These are phyloP conservation scores for Zapornia atra DNA, from an alignment of 2,113 vertebrate genomes.

Conservation along the genomic window DNA sequence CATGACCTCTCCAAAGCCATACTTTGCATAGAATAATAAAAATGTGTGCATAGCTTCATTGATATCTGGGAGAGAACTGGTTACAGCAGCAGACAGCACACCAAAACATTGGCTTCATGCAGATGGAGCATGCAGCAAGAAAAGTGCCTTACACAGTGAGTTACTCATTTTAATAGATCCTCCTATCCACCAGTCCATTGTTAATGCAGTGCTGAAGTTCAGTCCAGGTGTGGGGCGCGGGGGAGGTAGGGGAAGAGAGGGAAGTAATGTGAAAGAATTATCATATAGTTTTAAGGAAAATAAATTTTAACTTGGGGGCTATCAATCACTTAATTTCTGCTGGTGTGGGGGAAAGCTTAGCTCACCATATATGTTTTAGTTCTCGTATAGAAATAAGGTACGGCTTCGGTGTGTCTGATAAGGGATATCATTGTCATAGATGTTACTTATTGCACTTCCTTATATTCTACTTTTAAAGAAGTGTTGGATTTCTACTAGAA, in stretches of 20 bases:
- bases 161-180: conserved; percentile 46
- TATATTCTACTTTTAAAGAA: neutral
- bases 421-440: neutral
- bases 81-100: conserved; percentile 61
- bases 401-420: neutral
- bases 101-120: conserved; percentile 43
- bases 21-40: conserved; percentile 20
- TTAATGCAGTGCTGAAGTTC: conserved; percentile 60
- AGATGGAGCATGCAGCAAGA: conserved; percentile 61
- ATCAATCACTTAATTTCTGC: conserved; percentile 46
- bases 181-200: conserved; percentile 37
- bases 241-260: neutral
- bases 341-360: neutral
- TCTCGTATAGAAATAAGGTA: neutral
- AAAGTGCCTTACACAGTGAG: neutral
- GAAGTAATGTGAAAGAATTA: conserved; percentile 20
- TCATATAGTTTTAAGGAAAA: conserved; percentile 64
- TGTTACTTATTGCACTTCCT: neutral
- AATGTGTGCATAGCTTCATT: neutral
- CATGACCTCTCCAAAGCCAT: conserved; percentile 27
- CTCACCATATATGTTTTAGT: neutral
- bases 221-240: neutral
- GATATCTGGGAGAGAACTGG: conserved; percentile 45
- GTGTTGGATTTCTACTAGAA: neutral
- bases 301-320: conserved; percentile 64